Base-by-base conservation (phyloP, 2,113 vertebrate genomes). In the Casuarius casuarius region DNA sequence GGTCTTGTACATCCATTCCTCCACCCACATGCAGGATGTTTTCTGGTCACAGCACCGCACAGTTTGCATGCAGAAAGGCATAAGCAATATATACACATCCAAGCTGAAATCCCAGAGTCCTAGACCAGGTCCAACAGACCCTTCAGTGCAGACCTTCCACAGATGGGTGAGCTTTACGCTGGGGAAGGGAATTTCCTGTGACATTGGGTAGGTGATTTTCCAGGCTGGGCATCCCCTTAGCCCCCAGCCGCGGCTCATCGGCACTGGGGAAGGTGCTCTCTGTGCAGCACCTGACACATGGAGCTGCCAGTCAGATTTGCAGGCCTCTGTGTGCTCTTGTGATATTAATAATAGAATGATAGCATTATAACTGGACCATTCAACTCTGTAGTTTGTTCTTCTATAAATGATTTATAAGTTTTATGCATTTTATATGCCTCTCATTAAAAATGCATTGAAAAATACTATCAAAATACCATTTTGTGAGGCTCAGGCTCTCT, bases 391-490 rank as follows among this genome's bases (percentile, higher is more conserved):
- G 94, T 95, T 96, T 96, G 92, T 96, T 97, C 95, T 95, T 91
- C 81, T 90, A 89, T 96, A 94, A 96, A 97, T 94, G 96, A 95
- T 97, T 97, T 92, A 97, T 94, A 90, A 94, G 81, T 96, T 97
- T 94, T 96, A 96, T 96, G 95, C 95, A 97, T 97, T 97, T 97
- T 95, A 96, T 97, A 97, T 95, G 92, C 44, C 78, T 91, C 80
- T 96, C 91, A 97, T 97, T 96, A 97, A 97, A 97, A 95, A 97
- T 97, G 40, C 84, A 96, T 95, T 91, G 96, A 97, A 97, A 96
- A 90, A 88, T 89, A 90, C 88, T 92, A 96, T 92, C 95, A 96
- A 97, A 97, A 97, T 90, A 95, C 92, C 87, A 95, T 95, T 97
- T 97, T 94, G 90, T 63, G 91, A 84, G 42, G 88, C 71, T 92